Conservation (phyloP, 2,797 vertebrate species). For the Vespertilio murinus region DNA sequence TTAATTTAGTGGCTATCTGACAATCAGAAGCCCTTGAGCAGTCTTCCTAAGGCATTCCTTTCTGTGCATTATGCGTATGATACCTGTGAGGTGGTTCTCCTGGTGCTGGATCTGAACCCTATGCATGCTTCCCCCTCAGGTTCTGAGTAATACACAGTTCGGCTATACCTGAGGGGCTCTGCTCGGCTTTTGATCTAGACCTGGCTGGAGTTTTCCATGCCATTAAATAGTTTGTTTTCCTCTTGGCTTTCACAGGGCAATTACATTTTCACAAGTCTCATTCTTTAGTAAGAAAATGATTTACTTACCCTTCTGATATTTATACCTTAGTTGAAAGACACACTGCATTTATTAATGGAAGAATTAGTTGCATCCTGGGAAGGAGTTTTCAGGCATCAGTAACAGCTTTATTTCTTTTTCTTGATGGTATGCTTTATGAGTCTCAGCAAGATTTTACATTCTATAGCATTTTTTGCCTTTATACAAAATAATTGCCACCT, state of each 20-base stretch:
- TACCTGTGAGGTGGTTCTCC: not conserved
- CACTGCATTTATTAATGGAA: not conserved
- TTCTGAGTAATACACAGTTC: not conserved
- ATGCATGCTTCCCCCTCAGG: not conserved
- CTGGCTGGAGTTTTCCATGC: not conserved
- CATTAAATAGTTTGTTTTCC: constrained; percentile 49
- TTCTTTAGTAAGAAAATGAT: constrained; percentile 22
- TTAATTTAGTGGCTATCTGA: not conserved
- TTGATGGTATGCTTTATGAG: not conserved
- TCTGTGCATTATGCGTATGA: not conserved
- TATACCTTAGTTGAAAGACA: not conserved
- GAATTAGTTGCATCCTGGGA: constrained; percentile 1
- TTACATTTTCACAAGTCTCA: constrained; percentile 20
- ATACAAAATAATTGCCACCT: not conserved
- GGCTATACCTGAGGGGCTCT: not conserved
- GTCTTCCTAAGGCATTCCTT: not conserved
- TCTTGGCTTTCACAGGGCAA: not conserved
- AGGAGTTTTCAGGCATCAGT: not conserved
- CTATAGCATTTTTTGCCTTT: not conserved
- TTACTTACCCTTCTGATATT: not conserved
- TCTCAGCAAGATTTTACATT: not conserved
- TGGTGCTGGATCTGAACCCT: not conserved
- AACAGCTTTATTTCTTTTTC: not conserved
- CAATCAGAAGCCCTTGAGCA: not conserved
- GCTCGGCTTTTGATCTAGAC: not conserved